Conservation (phyloP, 2,113 vertebrate genomes). For the Aphelocoma coerulescens region DNA sequence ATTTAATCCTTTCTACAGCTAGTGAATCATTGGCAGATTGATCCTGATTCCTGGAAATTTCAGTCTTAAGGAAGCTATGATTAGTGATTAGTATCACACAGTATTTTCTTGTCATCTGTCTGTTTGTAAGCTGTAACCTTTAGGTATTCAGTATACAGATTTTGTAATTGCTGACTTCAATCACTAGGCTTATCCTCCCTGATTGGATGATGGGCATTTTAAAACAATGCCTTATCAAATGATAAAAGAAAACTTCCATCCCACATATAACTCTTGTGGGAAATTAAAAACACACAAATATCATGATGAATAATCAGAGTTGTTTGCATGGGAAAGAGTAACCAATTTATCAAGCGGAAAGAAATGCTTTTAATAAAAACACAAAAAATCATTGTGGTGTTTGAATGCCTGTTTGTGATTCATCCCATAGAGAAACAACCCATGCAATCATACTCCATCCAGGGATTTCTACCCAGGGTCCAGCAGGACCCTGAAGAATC, state of each 20-base stretch:
- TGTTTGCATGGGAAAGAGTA: background rate
- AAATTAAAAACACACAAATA: background rate
- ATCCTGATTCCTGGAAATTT: constrained; percentile 34
- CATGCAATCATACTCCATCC: background rate
- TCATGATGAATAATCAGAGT: background rate
- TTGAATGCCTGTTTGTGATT: background rate
- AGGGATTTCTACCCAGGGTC: background rate
- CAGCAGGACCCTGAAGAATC: background rate
- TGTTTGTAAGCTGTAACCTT: constrained; percentile 39
- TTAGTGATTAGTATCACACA: constrained; percentile 26
- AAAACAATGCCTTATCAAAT: background rate
- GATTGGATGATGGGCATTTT: background rate
- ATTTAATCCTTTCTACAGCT: background rate
- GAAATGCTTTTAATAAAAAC: background rate
- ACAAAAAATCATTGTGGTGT: background rate
- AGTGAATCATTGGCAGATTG: constrained; percentile 37
- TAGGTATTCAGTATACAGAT: background rate
- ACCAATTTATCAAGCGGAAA: background rate
- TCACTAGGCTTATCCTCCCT: background rate
- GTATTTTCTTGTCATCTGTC: constrained; percentile 15
- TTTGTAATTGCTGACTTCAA: constrained; percentile 10
- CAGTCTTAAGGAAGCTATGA: constrained; percentile 24
- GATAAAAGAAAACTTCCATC: background rate
- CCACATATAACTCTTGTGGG: background rate
- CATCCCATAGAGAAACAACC: background rate